Percentiles rank a stretch among this genome's conserved stretches.
Conservation (phyloP, 2,797 vertebrate species). For the Anas acuta region DNA sequence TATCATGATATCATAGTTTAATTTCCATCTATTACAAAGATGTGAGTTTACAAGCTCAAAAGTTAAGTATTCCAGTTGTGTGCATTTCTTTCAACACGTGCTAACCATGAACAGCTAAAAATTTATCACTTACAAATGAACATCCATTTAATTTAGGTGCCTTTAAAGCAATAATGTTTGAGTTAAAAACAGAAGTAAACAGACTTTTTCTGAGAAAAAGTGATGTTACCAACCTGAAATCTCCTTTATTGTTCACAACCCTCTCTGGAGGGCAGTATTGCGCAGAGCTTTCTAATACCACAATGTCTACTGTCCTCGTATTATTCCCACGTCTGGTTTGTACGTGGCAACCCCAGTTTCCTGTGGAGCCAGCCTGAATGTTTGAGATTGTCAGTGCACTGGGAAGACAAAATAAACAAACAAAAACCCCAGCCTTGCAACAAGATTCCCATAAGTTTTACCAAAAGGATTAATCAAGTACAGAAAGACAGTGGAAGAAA, state of each 20-base stretch:
- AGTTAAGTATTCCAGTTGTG: neutral
- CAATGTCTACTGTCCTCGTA: constrained; percentile 91
- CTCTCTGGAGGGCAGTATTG: constrained; percentile 92
- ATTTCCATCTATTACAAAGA: neutral
- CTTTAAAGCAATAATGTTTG: neutral
- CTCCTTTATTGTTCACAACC: constrained; percentile 95
- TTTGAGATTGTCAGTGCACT: constrained; percentile 96
- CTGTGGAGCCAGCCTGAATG: constrained; percentile 95
- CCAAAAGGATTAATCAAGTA: neutral
- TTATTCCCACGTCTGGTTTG: constrained; percentile 94
- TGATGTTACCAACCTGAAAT: constrained; percentile 88
- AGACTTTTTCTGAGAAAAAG: neutral
- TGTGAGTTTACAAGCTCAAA: neutral
- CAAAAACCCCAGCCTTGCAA: neutral
- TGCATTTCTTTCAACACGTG: neutral
- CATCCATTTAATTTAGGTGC: neutral
- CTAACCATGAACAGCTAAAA: neutral
- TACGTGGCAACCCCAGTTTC: constrained; percentile 96
- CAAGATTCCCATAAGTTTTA: neutral
- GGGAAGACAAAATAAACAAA: constrained; percentile 29
- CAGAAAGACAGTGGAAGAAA: neutral
- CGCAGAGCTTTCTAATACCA: constrained; percentile 93
- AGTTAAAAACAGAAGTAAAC: neutral
- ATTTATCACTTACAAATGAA: neutral
- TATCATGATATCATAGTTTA: neutral